Evolutionary conservation across 1,140 invertebrate genomes (phyloP).

Genomic region (Cotesia typhae): DNA sequence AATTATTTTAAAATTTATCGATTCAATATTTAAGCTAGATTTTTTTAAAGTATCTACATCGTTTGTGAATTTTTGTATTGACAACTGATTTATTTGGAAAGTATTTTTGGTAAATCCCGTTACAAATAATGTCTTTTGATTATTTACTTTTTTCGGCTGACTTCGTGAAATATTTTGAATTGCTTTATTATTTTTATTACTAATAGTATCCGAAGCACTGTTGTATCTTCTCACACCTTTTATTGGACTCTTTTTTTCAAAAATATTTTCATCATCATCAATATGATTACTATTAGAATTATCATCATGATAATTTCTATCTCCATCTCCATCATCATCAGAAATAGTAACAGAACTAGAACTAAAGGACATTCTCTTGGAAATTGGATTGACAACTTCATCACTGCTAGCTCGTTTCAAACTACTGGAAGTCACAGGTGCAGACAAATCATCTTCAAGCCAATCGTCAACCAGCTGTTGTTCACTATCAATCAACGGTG

Average conservation of each 20-base stretch:
- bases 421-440: neutral
- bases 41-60: neutral
- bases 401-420: slow-evolving; percentile 31
- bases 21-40: neutral
- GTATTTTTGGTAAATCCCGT: slow-evolving; percentile 46
- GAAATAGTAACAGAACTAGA: slow-evolving; percentile 9
- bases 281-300: neutral
- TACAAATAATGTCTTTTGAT: slow-evolving; percentile 48
- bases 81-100: slow-evolving; percentile 32
- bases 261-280: too few species aligned
- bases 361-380: slow-evolving; percentile 43
- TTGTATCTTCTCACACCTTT: slow-evolving; percentile 21
- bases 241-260: neutral
- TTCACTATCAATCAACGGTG: slow-evolving; percentile 58
- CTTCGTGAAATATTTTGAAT: neutral
- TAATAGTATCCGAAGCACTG: neutral
- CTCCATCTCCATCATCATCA: slow-evolving; percentile 35
- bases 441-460: slow-evolving; percentile 62
- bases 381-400: neutral
- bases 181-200: neutral
- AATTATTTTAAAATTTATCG: slow-evolving; percentile 45
- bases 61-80: neutral
- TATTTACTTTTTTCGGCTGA: slow-evolving; percentile 14
- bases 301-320: slow-evolving; percentile 25
- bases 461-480: slow-evolving; percentile 60